A percentile compares a stretch with the other conserved stretches of the same genome.
These are phyloP conservation scores for Pterois miles DNA, from an alignment of 2,797 vertebrate genomes.

Conservation along the genomic window DNA sequence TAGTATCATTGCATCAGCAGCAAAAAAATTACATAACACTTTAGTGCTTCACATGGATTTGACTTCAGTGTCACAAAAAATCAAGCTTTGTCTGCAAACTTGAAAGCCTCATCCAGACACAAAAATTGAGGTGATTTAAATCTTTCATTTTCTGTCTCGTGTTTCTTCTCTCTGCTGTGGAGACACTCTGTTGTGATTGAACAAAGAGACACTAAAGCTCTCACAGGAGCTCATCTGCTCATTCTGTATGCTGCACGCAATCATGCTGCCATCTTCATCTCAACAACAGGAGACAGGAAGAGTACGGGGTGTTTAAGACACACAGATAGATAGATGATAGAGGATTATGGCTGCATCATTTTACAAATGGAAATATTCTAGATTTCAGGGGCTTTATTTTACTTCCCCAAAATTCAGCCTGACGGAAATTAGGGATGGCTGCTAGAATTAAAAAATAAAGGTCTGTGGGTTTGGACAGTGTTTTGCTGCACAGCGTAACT, in stretches of 20 bases:
- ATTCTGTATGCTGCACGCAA: conserved; percentile 2
- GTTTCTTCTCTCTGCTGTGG: neutral
- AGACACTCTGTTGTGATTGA: conserved; percentile 4
- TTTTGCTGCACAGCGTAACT: neutral
- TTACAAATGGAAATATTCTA: neutral
- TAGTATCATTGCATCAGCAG: conserved; percentile 14
- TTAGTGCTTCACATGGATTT: neutral
- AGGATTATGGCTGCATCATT: neutral
- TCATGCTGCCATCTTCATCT: conserved; percentile 6
- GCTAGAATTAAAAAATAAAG: neutral
- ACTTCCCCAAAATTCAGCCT: neutral
- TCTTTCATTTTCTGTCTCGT: neutral
- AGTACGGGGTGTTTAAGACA: neutral
- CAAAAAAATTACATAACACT: neutral
- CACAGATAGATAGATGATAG: neutral
- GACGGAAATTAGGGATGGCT: neutral
- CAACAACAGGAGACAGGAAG: neutral
- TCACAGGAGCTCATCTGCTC: neutral
- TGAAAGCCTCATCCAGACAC: neutral
- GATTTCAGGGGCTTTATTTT: neutral
- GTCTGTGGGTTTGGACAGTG: neutral
- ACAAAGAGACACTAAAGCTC: conserved; percentile 4
- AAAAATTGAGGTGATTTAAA: neutral
- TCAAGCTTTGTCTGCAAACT: neutral
- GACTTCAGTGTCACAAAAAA: neutral